Evolutionary conservation across 2,113 vertebrate genomes (phyloP).

Genomic region (Pitta sordida): DNA sequence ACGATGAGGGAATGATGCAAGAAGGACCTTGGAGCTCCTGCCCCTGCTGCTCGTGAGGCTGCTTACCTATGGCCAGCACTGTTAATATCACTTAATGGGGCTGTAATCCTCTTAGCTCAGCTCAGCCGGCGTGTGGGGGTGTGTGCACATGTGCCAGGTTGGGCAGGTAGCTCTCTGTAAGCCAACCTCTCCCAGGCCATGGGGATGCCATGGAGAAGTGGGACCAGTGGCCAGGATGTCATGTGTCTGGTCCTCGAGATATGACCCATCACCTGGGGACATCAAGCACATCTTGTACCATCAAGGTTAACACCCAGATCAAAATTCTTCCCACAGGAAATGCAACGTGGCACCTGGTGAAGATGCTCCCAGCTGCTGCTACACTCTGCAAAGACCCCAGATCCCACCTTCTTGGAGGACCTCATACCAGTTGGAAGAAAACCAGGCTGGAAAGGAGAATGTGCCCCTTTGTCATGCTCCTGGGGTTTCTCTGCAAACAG

Average conservation of each 20-base stretch:
- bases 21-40: neutral
- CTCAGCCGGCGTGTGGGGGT: neutral
- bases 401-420: neutral
- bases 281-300: neutral
- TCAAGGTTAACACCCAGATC: neutral
- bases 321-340: neutral
- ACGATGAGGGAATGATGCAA: accelerated
- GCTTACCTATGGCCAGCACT: neutral
- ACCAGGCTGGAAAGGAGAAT: neutral
- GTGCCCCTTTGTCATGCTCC: neutral
- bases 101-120: constrained; percentile 49
- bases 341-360: accelerated
- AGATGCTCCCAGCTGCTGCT: neutral
- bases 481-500: neutral
- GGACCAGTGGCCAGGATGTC: neutral
- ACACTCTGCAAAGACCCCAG: neutral
- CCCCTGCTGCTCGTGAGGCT: neutral
- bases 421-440: neutral
- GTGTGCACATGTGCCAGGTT: neutral
- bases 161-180: neutral
- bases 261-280: neutral
- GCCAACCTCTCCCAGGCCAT: neutral
- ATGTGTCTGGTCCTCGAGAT: neutral
- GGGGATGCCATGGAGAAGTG: neutral
- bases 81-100: neutral